Conservation (phyloP, 2,113 vertebrate genomes). For the Hystrix brachyura region DNA sequence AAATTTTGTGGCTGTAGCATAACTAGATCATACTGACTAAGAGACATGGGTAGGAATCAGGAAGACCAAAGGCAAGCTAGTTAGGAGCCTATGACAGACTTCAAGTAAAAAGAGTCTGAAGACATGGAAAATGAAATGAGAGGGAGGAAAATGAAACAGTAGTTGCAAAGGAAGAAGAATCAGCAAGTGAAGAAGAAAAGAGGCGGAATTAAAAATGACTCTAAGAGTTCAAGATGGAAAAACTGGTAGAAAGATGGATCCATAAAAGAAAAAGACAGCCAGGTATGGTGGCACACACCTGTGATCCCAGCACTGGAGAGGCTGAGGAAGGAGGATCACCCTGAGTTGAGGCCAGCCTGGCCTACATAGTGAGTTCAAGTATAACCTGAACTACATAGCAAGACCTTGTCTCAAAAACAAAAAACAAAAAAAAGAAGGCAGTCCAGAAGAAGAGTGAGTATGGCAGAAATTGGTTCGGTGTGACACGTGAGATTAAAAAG, state of each 20-base stretch:
- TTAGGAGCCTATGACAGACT: not conserved
- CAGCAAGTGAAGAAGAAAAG: not conserved
- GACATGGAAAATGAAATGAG: not conserved
- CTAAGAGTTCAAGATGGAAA: not conserved
- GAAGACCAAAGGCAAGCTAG: not conserved
- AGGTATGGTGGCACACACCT: not conserved
- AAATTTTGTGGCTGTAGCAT: not conserved
- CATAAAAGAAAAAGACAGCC: not conserved
- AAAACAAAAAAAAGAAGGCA: not conserved
- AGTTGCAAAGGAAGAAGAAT: slow-evolving; percentile 3
- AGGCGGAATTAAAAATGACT: not conserved
- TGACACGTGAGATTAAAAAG: not conserved
- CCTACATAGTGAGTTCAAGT: not conserved
- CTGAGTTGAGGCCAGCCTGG: not conserved
- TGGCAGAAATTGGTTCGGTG: not conserved
- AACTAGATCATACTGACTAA: not conserved
- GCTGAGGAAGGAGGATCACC: not conserved
- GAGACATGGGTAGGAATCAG: not conserved
- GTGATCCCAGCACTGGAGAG: not conserved
- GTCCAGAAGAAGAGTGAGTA: not conserved
- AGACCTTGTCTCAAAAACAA: not conserved
- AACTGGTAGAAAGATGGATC: not conserved
- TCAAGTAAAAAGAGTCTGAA: not conserved
- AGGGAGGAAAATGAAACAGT: not conserved
- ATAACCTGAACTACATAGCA: not conserved